These are phyloP conservation scores for Caenorhabditis imperialis DNA, from an alignment of 2,888 invertebrate genomes.

Conservation along the genomic window DNA sequence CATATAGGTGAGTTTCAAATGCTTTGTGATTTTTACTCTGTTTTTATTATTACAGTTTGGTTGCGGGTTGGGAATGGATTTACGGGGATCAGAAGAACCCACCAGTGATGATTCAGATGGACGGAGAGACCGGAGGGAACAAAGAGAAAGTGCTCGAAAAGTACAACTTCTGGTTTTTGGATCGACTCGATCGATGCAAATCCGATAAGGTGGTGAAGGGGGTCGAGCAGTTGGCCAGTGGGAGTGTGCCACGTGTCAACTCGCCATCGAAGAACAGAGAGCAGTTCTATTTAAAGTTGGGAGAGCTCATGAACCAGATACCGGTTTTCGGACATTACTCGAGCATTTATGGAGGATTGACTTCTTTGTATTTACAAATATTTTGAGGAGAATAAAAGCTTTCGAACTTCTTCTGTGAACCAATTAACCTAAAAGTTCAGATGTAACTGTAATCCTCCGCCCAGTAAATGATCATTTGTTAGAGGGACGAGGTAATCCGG, in stretches of 20 bases:
- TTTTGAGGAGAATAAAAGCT: slow-evolving; percentile 11
- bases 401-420: not conserved
- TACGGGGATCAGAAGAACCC: slow-evolving; percentile 66
- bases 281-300: slow-evolving; percentile 60
- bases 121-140: slow-evolving; percentile 69
- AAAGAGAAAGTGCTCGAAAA: slow-evolving; percentile 59
- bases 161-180: slow-evolving; percentile 69
- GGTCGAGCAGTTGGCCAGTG: slow-evolving; percentile 40
- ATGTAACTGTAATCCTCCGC: slow-evolving; percentile 5
- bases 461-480: slow-evolving; percentile 42
- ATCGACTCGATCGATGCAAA: slow-evolving; percentile 55
- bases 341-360: slow-evolving; percentile 67
- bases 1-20: slow-evolving; percentile 58
- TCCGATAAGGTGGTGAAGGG: slow-evolving; percentile 53
- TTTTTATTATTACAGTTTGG: slow-evolving; percentile 57
- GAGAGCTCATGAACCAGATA: slow-evolving; percentile 63
- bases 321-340: slow-evolving; percentile 68
- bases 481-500: slow-evolving; percentile 25
- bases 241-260: slow-evolving; percentile 61
- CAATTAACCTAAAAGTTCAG: slow-evolving; percentile 23
- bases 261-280: slow-evolving; percentile 64
- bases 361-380: slow-evolving; percentile 63
- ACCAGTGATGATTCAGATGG: slow-evolving; percentile 69
- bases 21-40: not conserved
- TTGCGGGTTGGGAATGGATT: slow-evolving; percentile 72